Evolutionary conservation across 2,113 vertebrate genomes (phyloP), one percentile per base, ranked within the genome.

Genomic region (Megatriorchis doriae): DNA sequence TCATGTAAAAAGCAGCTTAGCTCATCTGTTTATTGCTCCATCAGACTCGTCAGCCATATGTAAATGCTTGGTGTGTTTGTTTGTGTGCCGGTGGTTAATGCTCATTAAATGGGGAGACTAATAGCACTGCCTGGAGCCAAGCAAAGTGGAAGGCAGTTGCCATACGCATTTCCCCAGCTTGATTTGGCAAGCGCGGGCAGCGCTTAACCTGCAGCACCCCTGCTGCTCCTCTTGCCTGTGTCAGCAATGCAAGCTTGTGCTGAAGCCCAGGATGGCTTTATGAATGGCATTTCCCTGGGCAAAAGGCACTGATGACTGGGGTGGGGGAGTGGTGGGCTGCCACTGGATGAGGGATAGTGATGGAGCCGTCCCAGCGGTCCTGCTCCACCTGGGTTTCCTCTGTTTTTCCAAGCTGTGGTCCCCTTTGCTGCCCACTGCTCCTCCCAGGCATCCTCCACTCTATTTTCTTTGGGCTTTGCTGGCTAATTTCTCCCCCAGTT

Each of bases 301-400:
- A 4, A 40, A 43, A 48, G 29, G 52, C 16, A 3, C 40, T 23
- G n/a, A 5, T 14, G 15, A 2, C 42, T 0, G 2, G 2, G 29
- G 3, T 21, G 15, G 29, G 11, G 31, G 29, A 38, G 22, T 0
- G 5, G 3, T 4, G 65, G 13, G 34, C 18, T 61, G 34, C 50
- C 3, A 27, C 65, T 48, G 13, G 6, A 8, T 0, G 0, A 7
- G 29, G 55, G 29, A 2, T 13, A 8, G 29, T 2, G 47, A 19
- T 21, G 40, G 80, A 84, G 36, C 36, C 8, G 0, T 13, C 47
- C 61, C 5, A 0, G 29, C 6, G 4, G 22, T 43, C 20, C 18
- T 3, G 0, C 38, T 55, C 66, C 0, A 0, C n/a, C 8, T 7
- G 48, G 1, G 0, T 82, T 50, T 59, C 26, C 58, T 63, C n/a